phyloP scores from a whole-genome alignment of 30 jellyfish, hydroid and myxozoan species.

The Hydractinia symbiolongicarpus region DNA sequence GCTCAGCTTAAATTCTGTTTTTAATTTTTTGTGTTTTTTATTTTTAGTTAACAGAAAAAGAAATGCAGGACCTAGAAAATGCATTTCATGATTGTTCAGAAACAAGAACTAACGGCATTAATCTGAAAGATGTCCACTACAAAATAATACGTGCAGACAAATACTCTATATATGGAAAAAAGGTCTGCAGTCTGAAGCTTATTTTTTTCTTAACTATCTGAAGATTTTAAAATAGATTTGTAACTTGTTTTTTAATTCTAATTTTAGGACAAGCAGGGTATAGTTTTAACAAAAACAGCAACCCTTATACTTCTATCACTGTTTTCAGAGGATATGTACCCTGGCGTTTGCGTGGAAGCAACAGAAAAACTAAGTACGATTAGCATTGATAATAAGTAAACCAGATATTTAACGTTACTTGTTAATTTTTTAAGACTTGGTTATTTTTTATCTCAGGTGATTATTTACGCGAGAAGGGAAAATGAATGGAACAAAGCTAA shows the following conservation, averaged over 20 bases:
- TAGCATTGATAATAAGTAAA: background rate
- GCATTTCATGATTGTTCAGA: slow-evolving; percentile 51
- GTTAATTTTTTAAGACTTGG: background rate
- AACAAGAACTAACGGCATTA: slow-evolving; percentile 61
- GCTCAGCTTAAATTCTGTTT: too few relatives aligned
- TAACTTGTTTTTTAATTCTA: background rate
- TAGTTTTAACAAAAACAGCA: slow-evolving; percentile 63
- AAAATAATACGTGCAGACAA: slow-evolving; percentile 83
- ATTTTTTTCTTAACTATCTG: background rate
- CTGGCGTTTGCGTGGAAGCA: slow-evolving; percentile 88
- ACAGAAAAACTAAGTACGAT: slow-evolving; percentile 72
- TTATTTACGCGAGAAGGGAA: slow-evolving; percentile 89
- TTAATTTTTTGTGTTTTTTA: background rate
- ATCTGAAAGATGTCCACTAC: slow-evolving; percentile 38
- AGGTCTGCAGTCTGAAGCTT: slow-evolving; percentile 19
- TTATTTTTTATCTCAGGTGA: slow-evolving; percentile 56
- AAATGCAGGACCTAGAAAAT: slow-evolving; percentile 49
- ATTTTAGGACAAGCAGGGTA: slow-evolving; percentile 37
- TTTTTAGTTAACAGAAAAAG: slow-evolving; percentile 39
- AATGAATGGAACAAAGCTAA: background rate
- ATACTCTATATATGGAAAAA: slow-evolving; percentile 61
- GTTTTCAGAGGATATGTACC: slow-evolving; percentile 61
- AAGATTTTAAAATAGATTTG: background rate
- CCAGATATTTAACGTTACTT: background rate
- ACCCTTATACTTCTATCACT: slow-evolving; percentile 54